A percentile compares a stretch with the other conserved stretches of the same genome.
Evolutionary conservation across 2,113 vertebrate species (phyloP).

Genomic region (Conger conger): DNA sequence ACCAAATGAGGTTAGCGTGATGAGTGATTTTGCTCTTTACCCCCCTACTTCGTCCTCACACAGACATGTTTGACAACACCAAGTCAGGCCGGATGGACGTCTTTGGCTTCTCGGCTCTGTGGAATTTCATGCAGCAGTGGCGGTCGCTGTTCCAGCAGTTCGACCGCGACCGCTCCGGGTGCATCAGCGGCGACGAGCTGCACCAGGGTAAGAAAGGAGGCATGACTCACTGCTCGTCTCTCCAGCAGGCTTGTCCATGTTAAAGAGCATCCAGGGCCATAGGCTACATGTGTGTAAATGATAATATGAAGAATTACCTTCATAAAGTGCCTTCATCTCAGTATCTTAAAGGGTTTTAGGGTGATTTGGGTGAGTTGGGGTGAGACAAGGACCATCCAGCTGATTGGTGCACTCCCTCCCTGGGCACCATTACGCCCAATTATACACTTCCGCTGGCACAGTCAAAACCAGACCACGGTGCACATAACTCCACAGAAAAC

Average conservation of each 20-base stretch:
- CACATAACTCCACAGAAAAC: too few species aligned
- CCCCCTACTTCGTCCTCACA: conserved; percentile 17
- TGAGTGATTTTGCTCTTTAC: background rate
- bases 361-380: background rate
- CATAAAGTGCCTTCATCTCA: background rate
- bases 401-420: too few species aligned
- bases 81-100: conserved; percentile 83
- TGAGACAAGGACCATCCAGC: background rate
- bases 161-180: conserved; percentile 86
- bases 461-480: too few species aligned
- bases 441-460: too few species aligned
- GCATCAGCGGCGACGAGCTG: conserved; percentile 80
- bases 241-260: background rate
- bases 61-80: conserved; percentile 95
- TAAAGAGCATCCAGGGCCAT: background rate
- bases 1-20: background rate
- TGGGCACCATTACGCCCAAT: too few species aligned
- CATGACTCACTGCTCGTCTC: background rate
- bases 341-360: background rate
- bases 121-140: conserved; percentile 90
- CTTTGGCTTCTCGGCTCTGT: conserved; percentile 85
- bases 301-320: background rate
- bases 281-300: background rate
- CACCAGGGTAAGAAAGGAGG: conserved; percentile 81
- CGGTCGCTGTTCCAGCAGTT: conserved; percentile 86